Base-by-base conservation (phyloP, 2,888 invertebrate species). In the Trichacis sp. region DNA sequence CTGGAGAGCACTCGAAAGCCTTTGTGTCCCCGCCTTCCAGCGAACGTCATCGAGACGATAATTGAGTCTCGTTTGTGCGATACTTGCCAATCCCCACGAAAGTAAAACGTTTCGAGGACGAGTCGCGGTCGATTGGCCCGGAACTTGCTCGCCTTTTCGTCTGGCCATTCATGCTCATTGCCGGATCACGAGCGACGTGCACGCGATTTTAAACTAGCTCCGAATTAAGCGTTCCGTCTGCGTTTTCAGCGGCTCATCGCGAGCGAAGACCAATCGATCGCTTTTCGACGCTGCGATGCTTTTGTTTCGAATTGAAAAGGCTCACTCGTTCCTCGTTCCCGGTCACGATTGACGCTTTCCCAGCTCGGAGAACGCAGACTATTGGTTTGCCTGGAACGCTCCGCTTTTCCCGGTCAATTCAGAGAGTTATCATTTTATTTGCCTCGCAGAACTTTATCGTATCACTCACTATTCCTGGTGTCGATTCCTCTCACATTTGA, bases 221-320 rank as follows among this genome's bases (percentile, higher is more conserved):
- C 55, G 65, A 64, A 68, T 71, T 68, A 67, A 66, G 55, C 33
- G 58, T 54, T 54, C 40, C 48, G 57, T 56, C 55, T 51, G 56
- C 54, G 59, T 52, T 62, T 64, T 57, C 55, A 64, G 49, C 53
- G 59, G 60, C 64, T 55, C 64, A 64, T 63, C 59, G 63, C 57
- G 20, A 45, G 42, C 51, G 46, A 60, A 62, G 60, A 64, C 63
- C 67, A 49, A 70, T 70, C 69, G 74, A 69, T 73, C 70, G 64
- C 52, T 61, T 59, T 58, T 53, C 57, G 68, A 63, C 63, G 68
- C 54, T 63, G 56, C 61, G 60, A 53, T 54, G 60, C 62, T 62
- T 63, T 66, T 63, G 66, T 66, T 59, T 62, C 52, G 59, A 42
- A 47, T 55, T 50, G 65, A 65, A 65, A 65, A 50, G 51, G 40